phyloP scores from a whole-genome alignment of 2,888 invertebrate species.

The Archips xylosteana region DNA sequence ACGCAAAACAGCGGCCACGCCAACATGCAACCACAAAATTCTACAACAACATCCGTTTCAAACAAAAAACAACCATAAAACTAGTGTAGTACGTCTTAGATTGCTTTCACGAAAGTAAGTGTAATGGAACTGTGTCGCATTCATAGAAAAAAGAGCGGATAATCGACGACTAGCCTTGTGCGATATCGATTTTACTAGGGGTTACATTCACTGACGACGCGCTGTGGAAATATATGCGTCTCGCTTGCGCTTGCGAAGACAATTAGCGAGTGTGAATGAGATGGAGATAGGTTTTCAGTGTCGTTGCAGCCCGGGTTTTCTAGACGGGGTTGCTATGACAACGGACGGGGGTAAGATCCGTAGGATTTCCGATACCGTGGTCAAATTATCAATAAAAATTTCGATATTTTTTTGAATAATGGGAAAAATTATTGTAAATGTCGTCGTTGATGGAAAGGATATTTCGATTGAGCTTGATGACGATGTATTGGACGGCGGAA shows the following conservation, averaged over 20 bases:
- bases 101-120: conserved; percentile 16
- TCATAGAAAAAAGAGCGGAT: conserved; percentile 62
- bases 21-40: conserved; percentile 40
- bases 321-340: conserved; percentile 72
- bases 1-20: conserved; percentile 25
- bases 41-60: conserved; percentile 34
- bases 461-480: conserved; percentile 56
- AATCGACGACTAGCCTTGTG: conserved; percentile 86
- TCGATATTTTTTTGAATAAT: conserved; percentile 75
- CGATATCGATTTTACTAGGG: conserved; percentile 84
- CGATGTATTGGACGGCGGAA: conserved; percentile 49
- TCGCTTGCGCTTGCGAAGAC: conserved; percentile 50
- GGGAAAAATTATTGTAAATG: conserved; percentile 63
- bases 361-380: conserved; percentile 77
- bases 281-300: conserved; percentile 46
- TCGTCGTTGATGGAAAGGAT: conserved; percentile 56
- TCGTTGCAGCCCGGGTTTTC: conserved; percentile 54
- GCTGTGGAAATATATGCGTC: conserved; percentile 52
- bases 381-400: conserved; percentile 64
- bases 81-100: conserved; percentile 1
- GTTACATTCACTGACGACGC: conserved; percentile 64
- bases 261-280: conserved; percentile 53
- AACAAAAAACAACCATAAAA: conserved; percentile 44
- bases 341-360: conserved; percentile 61
- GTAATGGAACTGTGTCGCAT: conserved; percentile 48